Base-by-base conservation (phyloP, 2,888 invertebrate genomes). In the Lingula anatina region DNA sequence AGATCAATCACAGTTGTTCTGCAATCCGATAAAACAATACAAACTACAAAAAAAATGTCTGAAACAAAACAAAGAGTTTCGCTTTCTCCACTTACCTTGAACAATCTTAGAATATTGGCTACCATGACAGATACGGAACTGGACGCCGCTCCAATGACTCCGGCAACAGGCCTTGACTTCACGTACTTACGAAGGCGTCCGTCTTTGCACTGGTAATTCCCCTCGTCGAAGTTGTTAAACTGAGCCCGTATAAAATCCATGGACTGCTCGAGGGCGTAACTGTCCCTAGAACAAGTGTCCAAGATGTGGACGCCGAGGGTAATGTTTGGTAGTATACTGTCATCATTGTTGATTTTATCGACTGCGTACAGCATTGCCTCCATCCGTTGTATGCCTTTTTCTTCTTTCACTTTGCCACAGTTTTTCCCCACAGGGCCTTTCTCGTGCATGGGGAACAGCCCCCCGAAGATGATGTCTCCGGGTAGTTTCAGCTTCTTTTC, bases 61-160 rank as follows among this genome's bases (percentile, higher is more conserved):
- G n/a, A n/a, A n/a, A n/a, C n/a, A n/a, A n/a, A n/a, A n/a, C n/a
- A n/a, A n/a, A n/a, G n/a, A n/a, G n/a, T n/a, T n/a, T n/a, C n/a
- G n/a, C n/a, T n/a, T n/a, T n/a, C n/a, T n/a, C n/a, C 2, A 26
- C 77, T 77, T 73, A 86, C 86, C 82, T 85, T 84, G 71, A 88
- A 88, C 1, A 88, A 80, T 26, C 87, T 80, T 18, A 88, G 78
- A 57, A 88, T 85, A 66, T 87, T 87, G 23, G 88, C 87, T 7
- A 88, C 87, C 84, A 88, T 87, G 55, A 87, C 84, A 27, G 87
- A 87, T 31, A 87, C 87, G 2, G 85, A 85, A 64, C 86, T 86
- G 64, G 86, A 86, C 0, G 88, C 86, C 2, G 88, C 87, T 5
- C 88, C 88, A 56, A 88, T 86, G 1, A 88, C 87, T 1, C 86